Base-by-base conservation (phyloP, 1,140 invertebrate genomes). In the Drosophila bocqueti region DNA sequence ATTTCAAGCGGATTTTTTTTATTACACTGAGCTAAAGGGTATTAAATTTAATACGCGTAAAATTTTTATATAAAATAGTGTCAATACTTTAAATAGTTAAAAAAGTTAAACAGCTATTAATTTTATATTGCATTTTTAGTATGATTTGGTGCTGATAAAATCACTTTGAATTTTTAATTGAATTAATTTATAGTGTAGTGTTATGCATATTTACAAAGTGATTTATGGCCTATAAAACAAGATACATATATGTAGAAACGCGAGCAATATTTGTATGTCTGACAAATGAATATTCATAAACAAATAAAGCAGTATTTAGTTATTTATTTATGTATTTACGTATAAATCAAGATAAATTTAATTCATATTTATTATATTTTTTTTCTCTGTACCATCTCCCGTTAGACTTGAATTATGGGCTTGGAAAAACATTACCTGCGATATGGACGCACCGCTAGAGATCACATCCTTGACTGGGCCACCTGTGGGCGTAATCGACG, bases 351-450 rank as follows among this genome's bases (percentile, higher is more conserved):
- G 5, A 18, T 0, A 10, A n/a, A 0, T 18, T 3, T 4, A 8
- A 36, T 1, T 7, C 1, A 8, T 15, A 21, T 9, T 21, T 21
- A 54, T 24, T 54, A 24, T 11, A 40, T 11, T n/a, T 57, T 57
- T 21, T 57, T 26, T 57, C 34, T 40, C 18, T 57, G 34, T 24
- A 66, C 21, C 34, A 18, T 69, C 43, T 64, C 66, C 57, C 52
- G 43, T 76, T 78, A 90, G 86, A 90, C 65, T 77, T 91, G 63
- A 91, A 92, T 76, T 79, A 95, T 95, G 95, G 95, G 95, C 58
- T 93, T 95, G 49, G 95, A 95, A 83, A 96, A 96, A 84, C 95
- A 96, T 86, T 97, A 96, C 89, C 94, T 96, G 93, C 95, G 95
- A 80, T 95, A 96, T 79, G 95, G 96, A 50, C 95, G 95, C 90